Base-by-base conservation (phyloP, 2,888 invertebrate species). In the Hydraecia micacea region DNA sequence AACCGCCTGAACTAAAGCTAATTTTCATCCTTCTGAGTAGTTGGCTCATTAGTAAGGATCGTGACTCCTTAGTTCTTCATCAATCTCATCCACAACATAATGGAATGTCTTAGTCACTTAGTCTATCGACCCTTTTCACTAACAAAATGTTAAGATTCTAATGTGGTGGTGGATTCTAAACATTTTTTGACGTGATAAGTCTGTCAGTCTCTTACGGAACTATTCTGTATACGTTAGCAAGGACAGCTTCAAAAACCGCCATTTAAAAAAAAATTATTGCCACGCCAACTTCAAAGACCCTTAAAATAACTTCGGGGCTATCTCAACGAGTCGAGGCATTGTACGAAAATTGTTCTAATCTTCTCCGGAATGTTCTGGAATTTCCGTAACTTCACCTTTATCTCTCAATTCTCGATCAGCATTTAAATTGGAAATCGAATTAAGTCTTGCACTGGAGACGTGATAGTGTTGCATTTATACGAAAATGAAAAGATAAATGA, bases 341-440 rank as follows among this genome's bases (percentile, higher is more conserved):
- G 62, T 73, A 73, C 58, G 66, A 65, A 80, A 79, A 83, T 77
- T 74, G 68, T 75, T 83, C 74, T 75, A 77, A 84, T 84, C 80
- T 80, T 68, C 62, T 58, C 15, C 21, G 39, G 60, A 80, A 84
- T 83, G 67, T 73, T 80, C 52, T 62, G 60, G 60, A 62, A 73
- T 70, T 80, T 71, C 67, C 73, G 62, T 73, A 73, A 52, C 42
- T 75, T 73, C 18, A 67, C 39, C 32, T 63, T 76, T 75, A 75
- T 73, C 65, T 73, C 62, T 73, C 65, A 79, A 76, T 80, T 80
- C 21, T 55, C n/a, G 58, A 75, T 83, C 69, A 75, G 73, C 62
- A 70, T 83, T 75, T 75, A 83, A 83, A 83, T 75, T 84, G 75
- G 49, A 80, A 70, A 83, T 74, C 25, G n/a, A 71, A 83, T 82